Conservation (phyloP, 2,113 vertebrate genomes). For the Eira barbara region DNA sequence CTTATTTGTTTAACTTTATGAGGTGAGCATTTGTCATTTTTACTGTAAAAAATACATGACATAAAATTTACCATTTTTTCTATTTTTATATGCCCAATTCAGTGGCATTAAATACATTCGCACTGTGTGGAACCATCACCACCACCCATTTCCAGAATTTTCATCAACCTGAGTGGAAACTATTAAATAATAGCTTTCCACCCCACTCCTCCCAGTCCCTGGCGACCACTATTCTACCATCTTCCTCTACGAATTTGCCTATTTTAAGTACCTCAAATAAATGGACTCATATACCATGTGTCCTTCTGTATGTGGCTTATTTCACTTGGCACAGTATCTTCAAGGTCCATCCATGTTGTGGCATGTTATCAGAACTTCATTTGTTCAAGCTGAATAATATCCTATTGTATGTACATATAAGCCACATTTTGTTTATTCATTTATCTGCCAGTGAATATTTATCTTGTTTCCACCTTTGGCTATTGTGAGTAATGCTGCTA, state of each 20-base stretch:
- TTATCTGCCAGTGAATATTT: not conserved
- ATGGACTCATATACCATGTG: not conserved
- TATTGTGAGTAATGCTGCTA: not conserved
- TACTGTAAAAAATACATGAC: not conserved
- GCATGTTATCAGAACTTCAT: not conserved
- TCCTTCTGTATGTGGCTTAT: not conserved
- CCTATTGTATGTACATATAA: not conserved
- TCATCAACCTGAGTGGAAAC: not conserved
- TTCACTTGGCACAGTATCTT: not conserved
- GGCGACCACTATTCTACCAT: not conserved
- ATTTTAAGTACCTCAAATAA: not conserved
- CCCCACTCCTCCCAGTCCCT: not conserved
- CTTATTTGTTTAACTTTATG: not conserved
- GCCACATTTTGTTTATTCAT: not conserved
- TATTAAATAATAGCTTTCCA: not conserved
- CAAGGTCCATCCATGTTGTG: not conserved
- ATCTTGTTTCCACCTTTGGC: not conserved
- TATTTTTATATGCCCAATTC: not conserved
- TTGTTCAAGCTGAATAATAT: not conserved
- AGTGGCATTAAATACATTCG: not conserved
- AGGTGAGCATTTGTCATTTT: not conserved
- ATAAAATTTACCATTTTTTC: not conserved
- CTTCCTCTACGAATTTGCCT: not conserved
- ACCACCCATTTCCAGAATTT: not conserved
- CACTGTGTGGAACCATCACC: not conserved